Percentiles rank a stretch among this genome's conserved stretches.
phyloP scores from a whole-genome alignment of 2,113 vertebrate genomes.

The Sinocyclocheilus grahami region DNA sequence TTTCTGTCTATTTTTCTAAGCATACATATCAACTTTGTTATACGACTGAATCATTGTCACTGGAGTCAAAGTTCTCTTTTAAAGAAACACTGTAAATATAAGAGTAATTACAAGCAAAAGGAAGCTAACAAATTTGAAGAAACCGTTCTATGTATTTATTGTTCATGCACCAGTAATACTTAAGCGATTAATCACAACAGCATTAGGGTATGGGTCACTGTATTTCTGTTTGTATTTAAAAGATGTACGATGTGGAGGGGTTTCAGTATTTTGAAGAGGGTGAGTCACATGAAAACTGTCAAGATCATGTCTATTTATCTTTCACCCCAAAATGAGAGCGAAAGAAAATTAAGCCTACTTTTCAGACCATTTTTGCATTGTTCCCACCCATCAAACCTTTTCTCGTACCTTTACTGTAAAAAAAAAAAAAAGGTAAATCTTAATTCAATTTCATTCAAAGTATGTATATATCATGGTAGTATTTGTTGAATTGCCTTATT shows the following conservation, averaged over 20 bases:
- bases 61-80: conserved; percentile 24
- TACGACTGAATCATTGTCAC: not conserved
- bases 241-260: not conserved
- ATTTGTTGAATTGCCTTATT: not conserved
- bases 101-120: not conserved
- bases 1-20: conserved; percentile 18
- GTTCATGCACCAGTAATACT: not conserved
- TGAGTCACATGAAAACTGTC: not conserved
- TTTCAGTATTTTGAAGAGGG: not conserved
- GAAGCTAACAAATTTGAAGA: not conserved
- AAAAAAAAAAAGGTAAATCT: too few species aligned
- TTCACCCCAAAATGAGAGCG: not conserved
- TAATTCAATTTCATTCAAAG: not conserved
- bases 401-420: too few species aligned
- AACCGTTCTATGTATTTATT: not conserved
- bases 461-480: not conserved
- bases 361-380: too few species aligned
- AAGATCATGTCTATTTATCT: not conserved
- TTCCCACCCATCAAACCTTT: too few species aligned
- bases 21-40: conserved; percentile 23
- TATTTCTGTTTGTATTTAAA: conserved; percentile 4
- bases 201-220: not conserved
- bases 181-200: conserved; percentile 16
- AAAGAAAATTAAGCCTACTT: too few species aligned
- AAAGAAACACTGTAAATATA: not conserved